phyloP scores from a whole-genome alignment of 2,113 vertebrate genomes.

The Caranx ignobilis region DNA sequence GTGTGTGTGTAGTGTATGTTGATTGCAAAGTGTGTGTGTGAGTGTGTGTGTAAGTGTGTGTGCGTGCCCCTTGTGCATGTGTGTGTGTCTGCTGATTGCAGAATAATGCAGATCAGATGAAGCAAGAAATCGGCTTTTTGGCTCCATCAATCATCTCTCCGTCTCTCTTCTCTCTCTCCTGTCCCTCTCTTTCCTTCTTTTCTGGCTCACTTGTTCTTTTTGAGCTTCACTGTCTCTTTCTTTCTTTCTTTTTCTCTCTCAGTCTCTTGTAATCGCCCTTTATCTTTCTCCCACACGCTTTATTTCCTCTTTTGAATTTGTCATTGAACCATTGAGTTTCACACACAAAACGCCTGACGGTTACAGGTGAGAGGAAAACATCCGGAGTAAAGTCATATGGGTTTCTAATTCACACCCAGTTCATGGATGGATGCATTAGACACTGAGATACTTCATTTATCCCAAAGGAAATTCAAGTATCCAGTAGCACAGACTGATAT shows the following conservation, averaged over 20 bases:
- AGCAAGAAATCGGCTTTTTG: slow-evolving; percentile 82
- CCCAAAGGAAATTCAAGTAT: no score
- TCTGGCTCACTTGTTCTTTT: slow-evolving; percentile 54
- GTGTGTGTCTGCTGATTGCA: slow-evolving; percentile 73
- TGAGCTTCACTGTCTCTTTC: slow-evolving; percentile 14
- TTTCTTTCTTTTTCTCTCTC: slow-evolving; percentile 31
- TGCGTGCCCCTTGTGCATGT: slow-evolving; percentile 17
- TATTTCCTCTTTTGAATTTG: slow-evolving; percentile 53
- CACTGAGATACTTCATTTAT: no score
- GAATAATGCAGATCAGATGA: slow-evolving; percentile 83
- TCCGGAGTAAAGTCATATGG: background rate
- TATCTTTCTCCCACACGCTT: slow-evolving; percentile 57
- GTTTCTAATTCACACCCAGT: slow-evolving; percentile 18
- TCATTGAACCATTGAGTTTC: slow-evolving; percentile 51
- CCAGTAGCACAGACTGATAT: no score
- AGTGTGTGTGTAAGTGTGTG: slow-evolving; percentile 8
- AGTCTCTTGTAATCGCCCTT: slow-evolving; percentile 48
- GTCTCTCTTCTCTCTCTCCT: slow-evolving; percentile 32
- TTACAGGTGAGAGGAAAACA: slow-evolving; percentile 50
- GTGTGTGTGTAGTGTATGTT: slow-evolving; percentile 33
- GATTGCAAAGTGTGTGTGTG: slow-evolving; percentile 34
- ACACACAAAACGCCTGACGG: slow-evolving; percentile 52
- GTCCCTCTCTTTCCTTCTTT: slow-evolving; percentile 33
- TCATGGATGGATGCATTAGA: background rate
- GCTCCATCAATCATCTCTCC: slow-evolving; percentile 80